Conservation (phyloP, 2,797 vertebrate genomes). For the Lepus townsendii region DNA sequence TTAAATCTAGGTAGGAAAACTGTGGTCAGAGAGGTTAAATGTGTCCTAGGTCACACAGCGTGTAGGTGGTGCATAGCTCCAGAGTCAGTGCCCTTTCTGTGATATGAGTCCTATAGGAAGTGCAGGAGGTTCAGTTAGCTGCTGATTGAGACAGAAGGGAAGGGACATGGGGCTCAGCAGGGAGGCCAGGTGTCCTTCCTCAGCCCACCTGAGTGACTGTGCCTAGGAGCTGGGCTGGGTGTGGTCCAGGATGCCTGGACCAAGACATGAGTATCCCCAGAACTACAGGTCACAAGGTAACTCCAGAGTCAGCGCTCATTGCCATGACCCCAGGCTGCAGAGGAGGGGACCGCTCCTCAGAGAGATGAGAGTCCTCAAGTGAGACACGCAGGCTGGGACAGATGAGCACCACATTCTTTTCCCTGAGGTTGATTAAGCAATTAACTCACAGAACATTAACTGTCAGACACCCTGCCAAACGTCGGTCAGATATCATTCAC, state of each 20-base stretch:
- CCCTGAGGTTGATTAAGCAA: slow-evolving; percentile 12
- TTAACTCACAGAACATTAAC: slow-evolving; percentile 6
- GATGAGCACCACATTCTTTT: background rate
- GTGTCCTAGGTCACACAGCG: background rate
- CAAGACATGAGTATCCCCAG: background rate
- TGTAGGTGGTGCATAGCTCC: background rate
- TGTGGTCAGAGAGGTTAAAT: background rate
- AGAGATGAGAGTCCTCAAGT: background rate
- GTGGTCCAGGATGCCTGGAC: background rate
- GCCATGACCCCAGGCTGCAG: background rate
- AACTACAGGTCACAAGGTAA: background rate
- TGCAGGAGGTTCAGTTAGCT: background rate
- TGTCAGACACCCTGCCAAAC: background rate
- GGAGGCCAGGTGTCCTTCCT: background rate
- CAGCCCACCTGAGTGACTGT: background rate
- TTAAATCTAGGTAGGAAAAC: background rate
- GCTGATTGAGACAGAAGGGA: background rate
- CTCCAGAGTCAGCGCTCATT: background rate
- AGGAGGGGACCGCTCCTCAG: background rate
- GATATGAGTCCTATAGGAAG: background rate
- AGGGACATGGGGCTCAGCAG: background rate
- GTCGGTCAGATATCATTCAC: background rate
- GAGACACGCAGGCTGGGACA: background rate
- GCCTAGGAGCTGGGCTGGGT: background rate
- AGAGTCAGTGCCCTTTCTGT: background rate